Conservation (phyloP, 2,888 invertebrate species). For the Zaprionus lineosus region DNA sequence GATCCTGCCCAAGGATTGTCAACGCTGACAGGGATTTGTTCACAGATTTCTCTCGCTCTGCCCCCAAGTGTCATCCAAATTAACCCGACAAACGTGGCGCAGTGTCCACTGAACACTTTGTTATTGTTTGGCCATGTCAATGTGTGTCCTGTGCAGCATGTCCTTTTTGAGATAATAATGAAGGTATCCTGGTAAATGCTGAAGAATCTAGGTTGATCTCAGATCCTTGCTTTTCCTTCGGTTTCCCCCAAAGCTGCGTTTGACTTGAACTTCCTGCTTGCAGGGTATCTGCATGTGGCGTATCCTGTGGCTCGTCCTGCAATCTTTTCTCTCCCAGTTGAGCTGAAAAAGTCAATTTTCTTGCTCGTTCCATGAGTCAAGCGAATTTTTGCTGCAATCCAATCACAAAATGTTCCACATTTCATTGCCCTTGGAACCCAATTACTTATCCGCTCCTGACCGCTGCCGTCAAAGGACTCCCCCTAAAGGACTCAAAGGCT, state of each 20-base stretch:
- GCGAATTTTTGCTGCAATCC: conserved; percentile 12
- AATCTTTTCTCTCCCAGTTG: too few relatives aligned
- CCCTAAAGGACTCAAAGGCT: not conserved
- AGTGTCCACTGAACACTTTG: not conserved
- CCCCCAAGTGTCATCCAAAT: conserved; percentile 39
- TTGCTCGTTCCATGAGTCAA: not conserved
- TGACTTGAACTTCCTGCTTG: too few relatives aligned
- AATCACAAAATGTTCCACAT: conserved; percentile 23
- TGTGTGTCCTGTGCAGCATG: too few relatives aligned
- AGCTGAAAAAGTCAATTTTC: too few relatives aligned
- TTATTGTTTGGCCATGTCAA: too few relatives aligned
- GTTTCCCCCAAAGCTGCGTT: too few relatives aligned
- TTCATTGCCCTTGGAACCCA: conserved; percentile 35
- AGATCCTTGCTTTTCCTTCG: too few relatives aligned
- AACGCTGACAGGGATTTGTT: conserved; percentile 48
- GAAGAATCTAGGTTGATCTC: too few relatives aligned
- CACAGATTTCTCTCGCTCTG: conserved; percentile 5
- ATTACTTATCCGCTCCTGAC: conserved; percentile 52
- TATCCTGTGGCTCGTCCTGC: too few relatives aligned
- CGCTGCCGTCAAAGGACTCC: not conserved
- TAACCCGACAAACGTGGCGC: conserved; percentile 18
- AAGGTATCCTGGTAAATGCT: too few relatives aligned
- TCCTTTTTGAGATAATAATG: too few relatives aligned
- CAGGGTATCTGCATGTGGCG: too few relatives aligned
- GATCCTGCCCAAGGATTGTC: conserved; percentile 39